Conservation (phyloP, 2,797 vertebrate genomes). For the Catostomus latipinnis region DNA sequence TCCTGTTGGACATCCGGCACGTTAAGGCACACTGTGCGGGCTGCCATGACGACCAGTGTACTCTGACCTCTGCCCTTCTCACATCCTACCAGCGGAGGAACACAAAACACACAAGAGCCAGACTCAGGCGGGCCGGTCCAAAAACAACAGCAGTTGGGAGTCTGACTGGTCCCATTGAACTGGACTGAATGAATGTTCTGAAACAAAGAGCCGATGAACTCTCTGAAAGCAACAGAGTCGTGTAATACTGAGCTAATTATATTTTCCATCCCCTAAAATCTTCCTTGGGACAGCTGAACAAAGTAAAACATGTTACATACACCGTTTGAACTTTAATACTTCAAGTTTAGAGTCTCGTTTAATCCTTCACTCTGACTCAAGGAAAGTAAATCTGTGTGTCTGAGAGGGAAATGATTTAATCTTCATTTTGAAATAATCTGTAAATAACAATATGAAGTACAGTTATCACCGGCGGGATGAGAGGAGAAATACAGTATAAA, state of each 20-base stretch:
- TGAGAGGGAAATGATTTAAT: slow-evolving; percentile 63
- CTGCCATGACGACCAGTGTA: slow-evolving; percentile 5
- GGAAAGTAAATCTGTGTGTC: background rate
- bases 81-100: slow-evolving; percentile 18
- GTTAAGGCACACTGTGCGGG: too few species aligned
- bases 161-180: background rate
- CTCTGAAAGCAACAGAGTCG: background rate
- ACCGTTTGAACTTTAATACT: too few species aligned
- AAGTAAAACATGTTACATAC: too few species aligned
- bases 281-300: too few species aligned
- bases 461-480: slow-evolving; percentile 60
- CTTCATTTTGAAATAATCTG: slow-evolving; percentile 59
- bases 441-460: slow-evolving; percentile 64
- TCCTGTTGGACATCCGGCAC: background rate
- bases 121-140: slow-evolving; percentile 8
- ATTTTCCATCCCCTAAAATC: too few species aligned
- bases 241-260: too few species aligned
- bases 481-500: slow-evolving; percentile 47
- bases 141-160: slow-evolving; percentile 37
- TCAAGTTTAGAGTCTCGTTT: too few species aligned
- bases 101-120: background rate
- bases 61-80: slow-evolving; percentile 23
- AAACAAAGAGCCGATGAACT: too few species aligned
- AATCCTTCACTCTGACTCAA: background rate
- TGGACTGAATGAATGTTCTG: too few species aligned